Base-by-base conservation (phyloP, 53 echinoderm and acorn worm species). In the Astropecten irregularis region DNA sequence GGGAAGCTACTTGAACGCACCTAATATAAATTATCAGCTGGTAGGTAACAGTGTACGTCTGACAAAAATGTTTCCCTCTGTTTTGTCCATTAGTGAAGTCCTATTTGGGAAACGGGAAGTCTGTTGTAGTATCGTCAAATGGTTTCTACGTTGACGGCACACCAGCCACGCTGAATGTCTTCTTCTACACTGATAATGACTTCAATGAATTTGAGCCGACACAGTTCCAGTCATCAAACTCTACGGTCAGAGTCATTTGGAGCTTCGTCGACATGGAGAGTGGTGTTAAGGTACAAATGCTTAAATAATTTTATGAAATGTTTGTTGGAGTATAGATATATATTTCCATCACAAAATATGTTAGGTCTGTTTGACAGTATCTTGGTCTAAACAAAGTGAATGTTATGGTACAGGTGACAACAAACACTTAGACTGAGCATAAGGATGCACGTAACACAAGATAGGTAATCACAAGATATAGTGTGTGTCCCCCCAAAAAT, bases 71-170 rank as follows among this genome's bases (percentile, higher is more conserved):
- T n/a, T n/a, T n/a, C n/a, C n/a, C n/a, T n/a, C n/a, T n/a, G n/a
- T n/a, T n/a, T n/a, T n/a, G n/a, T n/a, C n/a, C n/a, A n/a, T n/a
- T 56, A 87, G 87, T 87, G 8, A 57, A 87, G 26, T 36, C 56
- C 16, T 32, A 69, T 31, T 36, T 81, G 1, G 89, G 63, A 44
- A 82, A 82, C 29, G 89, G 89, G 0, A 39, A 61, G 29, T 38
- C 53, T 7, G 62, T 40, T 0, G 32, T 25, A 21, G 51, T 66
- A 54, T 83, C 84, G 3, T 83, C 89, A 1, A 83, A 84, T 22
- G 89, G 89, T 51, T 36, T 89, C 35, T 48, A 40, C 54, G 10
- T 89, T 53, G 89, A 89, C 23, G 69, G 64, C 20, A 73, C 69
- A 15, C 84, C 74, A 46, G 54, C 89, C 23, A 25, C 21, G 28